A percentile compares a stretch with the other conserved stretches of the same genome.
These are phyloP conservation scores for Pteropus alecto DNA, from an alignment of 2,113 vertebrate genomes.

Conservation along the genomic window DNA sequence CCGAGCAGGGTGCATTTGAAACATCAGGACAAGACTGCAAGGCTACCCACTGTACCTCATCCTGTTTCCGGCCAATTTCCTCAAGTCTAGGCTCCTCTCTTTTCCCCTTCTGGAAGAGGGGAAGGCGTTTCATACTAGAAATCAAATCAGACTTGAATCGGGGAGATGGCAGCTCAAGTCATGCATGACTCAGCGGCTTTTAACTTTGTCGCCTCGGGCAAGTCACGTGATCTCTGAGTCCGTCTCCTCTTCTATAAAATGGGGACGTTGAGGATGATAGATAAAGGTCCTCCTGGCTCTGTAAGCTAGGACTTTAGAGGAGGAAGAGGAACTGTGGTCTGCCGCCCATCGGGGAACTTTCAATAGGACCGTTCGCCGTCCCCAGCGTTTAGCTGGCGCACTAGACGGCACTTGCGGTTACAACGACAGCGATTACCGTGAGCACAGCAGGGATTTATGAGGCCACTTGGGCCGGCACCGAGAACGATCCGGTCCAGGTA, in stretches of 20 bases:
- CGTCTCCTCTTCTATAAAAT: not conserved
- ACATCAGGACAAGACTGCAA: not conserved
- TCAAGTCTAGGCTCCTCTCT: not conserved
- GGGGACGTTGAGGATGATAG: not conserved
- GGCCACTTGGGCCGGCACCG: not conserved
- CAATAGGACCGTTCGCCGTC: not conserved
- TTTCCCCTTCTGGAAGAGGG: not conserved
- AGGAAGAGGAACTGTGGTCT: not conserved
- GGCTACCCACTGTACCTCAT: not conserved
- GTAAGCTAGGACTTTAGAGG: not conserved
- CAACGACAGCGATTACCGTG: not conserved
- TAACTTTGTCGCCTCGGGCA: not conserved
- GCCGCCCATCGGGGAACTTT: not conserved
- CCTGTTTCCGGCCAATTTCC: not conserved
- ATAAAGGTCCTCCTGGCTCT: not conserved
- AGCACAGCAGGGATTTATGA: not conserved
- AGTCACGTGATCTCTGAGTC: not conserved
- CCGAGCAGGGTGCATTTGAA: not conserved
- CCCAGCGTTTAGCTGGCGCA: not conserved
- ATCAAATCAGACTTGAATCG: not conserved
- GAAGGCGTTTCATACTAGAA: not conserved
- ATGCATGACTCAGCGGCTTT: not conserved
- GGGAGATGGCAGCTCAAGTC: not conserved
- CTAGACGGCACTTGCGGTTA: not conserved
- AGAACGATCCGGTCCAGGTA: not conserved